phyloP scores from a whole-genome alignment of 1,140 invertebrate species.

The Saxidomus purpurata region DNA sequence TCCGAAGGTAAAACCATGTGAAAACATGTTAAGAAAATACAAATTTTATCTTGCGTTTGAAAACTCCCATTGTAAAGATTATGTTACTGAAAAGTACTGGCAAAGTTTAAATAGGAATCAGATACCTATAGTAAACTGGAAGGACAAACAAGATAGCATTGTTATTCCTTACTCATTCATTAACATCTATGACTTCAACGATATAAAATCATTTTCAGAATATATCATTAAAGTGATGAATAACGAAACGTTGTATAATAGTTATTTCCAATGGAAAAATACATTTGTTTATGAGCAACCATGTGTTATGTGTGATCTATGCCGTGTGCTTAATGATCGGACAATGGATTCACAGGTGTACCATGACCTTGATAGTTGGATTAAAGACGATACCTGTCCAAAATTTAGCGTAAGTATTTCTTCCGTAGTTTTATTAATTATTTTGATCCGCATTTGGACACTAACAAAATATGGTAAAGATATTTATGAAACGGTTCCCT shows the following conservation, averaged over 20 bases:
- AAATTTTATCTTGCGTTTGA: conserved; percentile 92
- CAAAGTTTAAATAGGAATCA: conserved; percentile 71
- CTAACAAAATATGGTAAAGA: too few relatives aligned
- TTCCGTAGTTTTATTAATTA: too few relatives aligned
- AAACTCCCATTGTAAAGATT: conserved; percentile 85
- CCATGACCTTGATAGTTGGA: conserved; percentile 74
- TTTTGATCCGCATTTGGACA: too few relatives aligned
- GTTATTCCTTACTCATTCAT: conserved; percentile 92
- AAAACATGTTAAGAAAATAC: conserved; percentile 89
- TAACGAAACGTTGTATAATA: conserved; percentile 82
- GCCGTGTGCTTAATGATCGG: conserved; percentile 70
- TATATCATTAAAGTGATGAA: conserved; percentile 90
- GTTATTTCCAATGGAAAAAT: conserved; percentile 82
- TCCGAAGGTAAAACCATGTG: conserved; percentile 66
- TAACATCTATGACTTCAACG: conserved; percentile 97
- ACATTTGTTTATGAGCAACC: conserved; percentile 62
- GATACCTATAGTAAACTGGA: conserved; percentile 81
- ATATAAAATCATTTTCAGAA: conserved; percentile 93
- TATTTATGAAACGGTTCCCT: too few relatives aligned
- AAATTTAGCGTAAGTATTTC: conserved; percentile 50
- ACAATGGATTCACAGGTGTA: conserved; percentile 68
- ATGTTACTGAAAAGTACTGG: conserved; percentile 86
- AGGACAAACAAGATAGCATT: conserved; percentile 78
- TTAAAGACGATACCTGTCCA: conserved; percentile 69
- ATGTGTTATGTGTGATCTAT: conserved; percentile 70